These are phyloP conservation scores for Pristionchus pacificus DNA, from an alignment of 1,140 invertebrate genomes.

Conservation along the genomic window DNA sequence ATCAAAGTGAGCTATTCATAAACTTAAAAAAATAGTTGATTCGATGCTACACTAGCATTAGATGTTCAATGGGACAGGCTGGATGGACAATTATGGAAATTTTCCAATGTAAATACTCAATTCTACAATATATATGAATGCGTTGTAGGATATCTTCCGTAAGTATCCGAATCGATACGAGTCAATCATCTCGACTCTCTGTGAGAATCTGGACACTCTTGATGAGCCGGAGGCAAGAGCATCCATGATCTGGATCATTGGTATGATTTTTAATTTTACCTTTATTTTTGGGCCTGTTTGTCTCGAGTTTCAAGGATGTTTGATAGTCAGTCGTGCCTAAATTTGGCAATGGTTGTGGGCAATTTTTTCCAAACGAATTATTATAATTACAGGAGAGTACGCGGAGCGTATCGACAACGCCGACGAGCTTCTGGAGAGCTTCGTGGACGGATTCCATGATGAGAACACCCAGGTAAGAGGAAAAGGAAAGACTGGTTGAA, in stretches of 20 bases:
- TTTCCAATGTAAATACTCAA: too few relatives aligned
- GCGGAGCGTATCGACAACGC: conserved; percentile 99
- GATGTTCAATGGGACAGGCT: not conserved
- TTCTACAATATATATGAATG: too few relatives aligned
- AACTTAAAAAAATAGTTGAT: conserved; percentile 16
- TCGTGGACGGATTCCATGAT: conserved; percentile 98
- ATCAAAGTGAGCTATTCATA: conserved; percentile 72
- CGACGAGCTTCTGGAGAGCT: conserved; percentile 93
- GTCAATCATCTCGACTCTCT: conserved; percentile 97
- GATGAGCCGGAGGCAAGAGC: conserved; percentile 98
- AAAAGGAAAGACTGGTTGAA: not conserved
- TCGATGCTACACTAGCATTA: conserved; percentile 13
- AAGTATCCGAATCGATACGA: conserved; percentile 99
- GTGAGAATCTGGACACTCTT: conserved; percentile 95
- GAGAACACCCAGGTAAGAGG: conserved; percentile 81
- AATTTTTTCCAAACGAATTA: not conserved
- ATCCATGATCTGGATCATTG: conserved; percentile 99
- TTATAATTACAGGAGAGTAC: conserved; percentile 68
- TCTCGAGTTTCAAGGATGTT: too few relatives aligned
- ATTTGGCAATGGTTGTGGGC: too few relatives aligned
- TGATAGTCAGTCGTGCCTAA: too few relatives aligned
- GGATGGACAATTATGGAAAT: too few relatives aligned
- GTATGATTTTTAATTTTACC: too few relatives aligned
- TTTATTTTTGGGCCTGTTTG: too few relatives aligned
- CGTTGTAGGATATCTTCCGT: conserved; percentile 81